Evolutionary conservation across 1,140 invertebrate genomes (phyloP), one percentile per base, ranked within the genome.

Genomic region (Drosophila rhopaloa): DNA sequence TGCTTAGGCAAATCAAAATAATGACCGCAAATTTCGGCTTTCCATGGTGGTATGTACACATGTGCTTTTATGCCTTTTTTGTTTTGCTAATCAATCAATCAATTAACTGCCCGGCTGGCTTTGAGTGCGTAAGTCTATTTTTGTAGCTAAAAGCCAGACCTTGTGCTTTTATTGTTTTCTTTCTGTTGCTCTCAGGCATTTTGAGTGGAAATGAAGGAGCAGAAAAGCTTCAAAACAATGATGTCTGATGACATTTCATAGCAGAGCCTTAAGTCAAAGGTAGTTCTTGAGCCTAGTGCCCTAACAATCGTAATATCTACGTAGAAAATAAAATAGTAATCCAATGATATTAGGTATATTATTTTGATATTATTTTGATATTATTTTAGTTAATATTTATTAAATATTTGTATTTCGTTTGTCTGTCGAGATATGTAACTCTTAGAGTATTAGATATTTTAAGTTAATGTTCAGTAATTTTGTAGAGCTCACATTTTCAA

Each of bases 61-160:
- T n/a, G 71, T 58, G 37, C 46, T 43, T 44, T 63, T 7, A 29
- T 29, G 47, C 59, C 58, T 48, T 44, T 51, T 66, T 53, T 41
- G n/a, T 46, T 58, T 58, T 72, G 54, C 72, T 76, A 76, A 76
- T 76, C 73, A 76, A 76, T 76, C 73, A 76, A 76, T 76, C 73
- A 76, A 76, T 76, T 76, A 76, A 66, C 66, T 70, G 63, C 24
- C 57, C 57, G 46, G 43, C 53, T 76, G 55, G 41, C 73, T 76
- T 58, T 55, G 61, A 76, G 61, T 67, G 62, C 55, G 66, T 76
- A 76, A 76, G 72, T 59, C 54, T 76, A 76, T 76, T 76, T 76
- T 76, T 76, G 24, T 76, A 43, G 72, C 73, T 76, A 54, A 76
- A 76, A 76, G 73, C 72, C 61, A 76, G 55, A 40, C 43, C 24